phyloP scores from a whole-genome alignment of 2,113 vertebrate genomes.

The Suricata suricatta region DNA sequence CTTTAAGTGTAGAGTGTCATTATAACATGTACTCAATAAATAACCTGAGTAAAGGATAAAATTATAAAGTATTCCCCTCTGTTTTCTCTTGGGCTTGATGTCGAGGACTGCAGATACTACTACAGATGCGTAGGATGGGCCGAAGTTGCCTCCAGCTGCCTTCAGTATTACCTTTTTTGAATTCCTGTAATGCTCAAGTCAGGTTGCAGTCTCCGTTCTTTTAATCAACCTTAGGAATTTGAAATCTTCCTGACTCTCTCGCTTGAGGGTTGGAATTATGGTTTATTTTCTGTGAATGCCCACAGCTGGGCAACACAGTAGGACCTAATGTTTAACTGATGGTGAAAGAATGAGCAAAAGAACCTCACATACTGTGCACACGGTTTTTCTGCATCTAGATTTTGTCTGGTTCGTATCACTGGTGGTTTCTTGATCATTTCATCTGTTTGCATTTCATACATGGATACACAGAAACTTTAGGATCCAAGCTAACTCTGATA shows the following conservation, averaged over 20 bases:
- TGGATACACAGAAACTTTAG: not conserved
- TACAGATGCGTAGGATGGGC: not conserved
- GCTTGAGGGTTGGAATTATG: not conserved
- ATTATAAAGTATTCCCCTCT: not conserved
- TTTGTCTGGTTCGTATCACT: not conserved
- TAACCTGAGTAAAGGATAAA: conserved; percentile 43
- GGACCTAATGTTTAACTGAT: not conserved
- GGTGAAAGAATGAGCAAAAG: not conserved
- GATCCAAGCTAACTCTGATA: not conserved
- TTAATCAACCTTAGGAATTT: conserved; percentile 8
- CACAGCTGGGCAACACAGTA: not conserved
- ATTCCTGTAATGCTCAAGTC: not conserved
- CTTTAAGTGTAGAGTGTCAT: not conserved
- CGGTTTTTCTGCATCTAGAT: not conserved
- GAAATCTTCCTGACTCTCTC: not conserved
- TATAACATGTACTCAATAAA: not conserved
- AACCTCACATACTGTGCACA: not conserved
- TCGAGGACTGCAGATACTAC: not conserved
- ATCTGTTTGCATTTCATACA: not conserved
- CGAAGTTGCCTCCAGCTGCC: not conserved
- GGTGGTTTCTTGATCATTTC: not conserved
- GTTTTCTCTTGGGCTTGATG: not conserved
- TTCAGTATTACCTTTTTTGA: conserved; percentile 11
- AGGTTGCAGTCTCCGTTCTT: not conserved
- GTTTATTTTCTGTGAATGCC: not conserved